phyloP scores from a whole-genome alignment of 2,113 vertebrate genomes.

The Fregetta grallaria region DNA sequence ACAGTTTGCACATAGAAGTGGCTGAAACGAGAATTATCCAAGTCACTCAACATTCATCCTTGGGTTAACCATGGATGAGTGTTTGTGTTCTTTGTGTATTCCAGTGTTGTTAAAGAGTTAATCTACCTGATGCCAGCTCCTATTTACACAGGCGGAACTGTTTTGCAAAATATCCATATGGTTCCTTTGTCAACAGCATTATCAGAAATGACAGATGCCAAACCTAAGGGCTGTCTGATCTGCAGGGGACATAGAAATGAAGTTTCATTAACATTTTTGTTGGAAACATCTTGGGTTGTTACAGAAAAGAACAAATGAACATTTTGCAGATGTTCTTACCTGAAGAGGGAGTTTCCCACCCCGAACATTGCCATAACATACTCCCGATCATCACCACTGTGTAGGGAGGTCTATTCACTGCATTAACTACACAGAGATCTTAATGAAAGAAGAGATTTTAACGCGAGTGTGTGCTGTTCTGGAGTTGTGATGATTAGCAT shows the following conservation, averaged over 20 bases:
- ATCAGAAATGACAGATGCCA: neutral
- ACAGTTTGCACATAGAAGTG: neutral
- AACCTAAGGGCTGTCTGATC: neutral
- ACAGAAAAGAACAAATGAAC: neutral
- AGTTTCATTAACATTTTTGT: neutral
- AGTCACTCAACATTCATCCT: neutral
- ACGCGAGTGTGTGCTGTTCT: fast-evolving
- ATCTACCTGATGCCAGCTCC: neutral
- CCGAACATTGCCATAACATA: neutral
- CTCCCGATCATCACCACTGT: neutral
- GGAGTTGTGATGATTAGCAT: neutral
- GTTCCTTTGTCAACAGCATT: neutral
- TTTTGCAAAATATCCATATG: neutral
- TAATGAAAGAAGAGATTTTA: neutral
- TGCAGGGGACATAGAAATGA: neutral
- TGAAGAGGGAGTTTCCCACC: neutral
- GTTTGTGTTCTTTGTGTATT: neutral
- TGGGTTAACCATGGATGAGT: neutral
- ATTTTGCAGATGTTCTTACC: neutral
- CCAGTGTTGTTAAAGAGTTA: neutral
- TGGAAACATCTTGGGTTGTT: neutral
- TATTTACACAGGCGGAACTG: neutral
- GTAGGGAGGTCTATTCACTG: neutral
- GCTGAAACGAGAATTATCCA: neutral
- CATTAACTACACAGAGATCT: neutral